These are phyloP conservation scores for Achatina immaculata DNA, from an alignment of 1,140 invertebrate species.

Conservation along the genomic window DNA sequence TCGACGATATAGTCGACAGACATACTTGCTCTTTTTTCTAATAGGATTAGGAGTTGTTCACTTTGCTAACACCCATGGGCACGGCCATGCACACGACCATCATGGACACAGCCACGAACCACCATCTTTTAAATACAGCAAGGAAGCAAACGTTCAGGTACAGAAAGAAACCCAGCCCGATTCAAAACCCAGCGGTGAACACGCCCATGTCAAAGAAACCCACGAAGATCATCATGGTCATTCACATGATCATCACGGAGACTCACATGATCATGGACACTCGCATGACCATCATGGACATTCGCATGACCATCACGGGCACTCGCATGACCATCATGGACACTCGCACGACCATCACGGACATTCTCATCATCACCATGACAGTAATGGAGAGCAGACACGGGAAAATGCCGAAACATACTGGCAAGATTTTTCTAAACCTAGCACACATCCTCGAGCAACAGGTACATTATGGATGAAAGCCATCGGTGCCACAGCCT, in stretches of 20 bases:
- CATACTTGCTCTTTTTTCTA: slow-evolving; percentile 3
- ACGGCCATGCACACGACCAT: slow-evolving; percentile 45
- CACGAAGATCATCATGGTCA: no score
- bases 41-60: background rate
- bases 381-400: slow-evolving; percentile 61
- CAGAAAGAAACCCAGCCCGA: slow-evolving; percentile 72
- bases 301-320: slow-evolving; percentile 43
- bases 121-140: slow-evolving; percentile 59
- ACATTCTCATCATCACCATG: slow-evolving; percentile 45
- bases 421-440: background rate
- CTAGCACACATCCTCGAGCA: background rate
- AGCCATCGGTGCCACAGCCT: slow-evolving; percentile 81
- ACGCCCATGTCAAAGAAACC: slow-evolving; percentile 41
- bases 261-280: slow-evolving; percentile 50
- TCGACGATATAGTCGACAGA: background rate
- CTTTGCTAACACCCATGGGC: slow-evolving; percentile 33
- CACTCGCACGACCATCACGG: slow-evolving; percentile 51
- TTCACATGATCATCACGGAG: slow-evolving; percentile 47
- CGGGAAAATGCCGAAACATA: slow-evolving; percentile 30
- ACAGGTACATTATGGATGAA: slow-evolving; percentile 59
- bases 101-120: slow-evolving; percentile 51
- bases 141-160: slow-evolving; percentile 78
- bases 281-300: slow-evolving; percentile 47
- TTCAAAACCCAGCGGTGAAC: slow-evolving; percentile 26
- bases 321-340: slow-evolving; percentile 42